These are phyloP conservation scores for Dufourea novaeangliae DNA, from an alignment of 1,140 invertebrate genomes.

Conservation along the genomic window DNA sequence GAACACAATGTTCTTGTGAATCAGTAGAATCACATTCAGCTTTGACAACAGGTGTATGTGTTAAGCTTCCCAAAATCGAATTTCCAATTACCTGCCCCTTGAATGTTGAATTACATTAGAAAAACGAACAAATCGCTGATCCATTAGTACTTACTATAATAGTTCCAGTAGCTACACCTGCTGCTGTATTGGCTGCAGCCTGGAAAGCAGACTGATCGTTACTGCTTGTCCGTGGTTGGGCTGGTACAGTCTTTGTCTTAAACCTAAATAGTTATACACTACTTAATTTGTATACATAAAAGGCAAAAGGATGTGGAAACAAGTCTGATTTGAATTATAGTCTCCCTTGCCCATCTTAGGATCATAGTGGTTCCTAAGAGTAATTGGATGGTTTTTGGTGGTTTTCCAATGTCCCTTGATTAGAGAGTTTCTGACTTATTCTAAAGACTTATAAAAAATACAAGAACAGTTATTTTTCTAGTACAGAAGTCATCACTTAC, in stretches of 20 bases:
- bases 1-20: constrained; percentile 17
- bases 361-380: no score
- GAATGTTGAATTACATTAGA: not conserved
- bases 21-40: not conserved
- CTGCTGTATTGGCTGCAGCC: constrained; percentile 18
- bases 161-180: constrained; percentile 33
- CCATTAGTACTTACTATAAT: constrained; percentile 31
- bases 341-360: no score
- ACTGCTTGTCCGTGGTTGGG: no score
- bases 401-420: no score
- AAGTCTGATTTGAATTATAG: no score
- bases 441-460: no score
- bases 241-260: constrained; percentile 7
- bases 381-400: no score
- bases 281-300: not conserved
- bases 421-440: no score
- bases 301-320: not conserved
- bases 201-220: constrained; percentile 18
- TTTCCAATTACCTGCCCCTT: constrained; percentile 41
- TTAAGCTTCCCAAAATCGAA: not conserved
- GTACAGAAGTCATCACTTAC: not conserved
- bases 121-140: not conserved
- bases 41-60: not conserved
- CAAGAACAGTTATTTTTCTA: no score
- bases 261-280: constrained; percentile 10